Conservation (phyloP, 2,113 vertebrate genomes). For the Oncorhynchus masou region DNA sequence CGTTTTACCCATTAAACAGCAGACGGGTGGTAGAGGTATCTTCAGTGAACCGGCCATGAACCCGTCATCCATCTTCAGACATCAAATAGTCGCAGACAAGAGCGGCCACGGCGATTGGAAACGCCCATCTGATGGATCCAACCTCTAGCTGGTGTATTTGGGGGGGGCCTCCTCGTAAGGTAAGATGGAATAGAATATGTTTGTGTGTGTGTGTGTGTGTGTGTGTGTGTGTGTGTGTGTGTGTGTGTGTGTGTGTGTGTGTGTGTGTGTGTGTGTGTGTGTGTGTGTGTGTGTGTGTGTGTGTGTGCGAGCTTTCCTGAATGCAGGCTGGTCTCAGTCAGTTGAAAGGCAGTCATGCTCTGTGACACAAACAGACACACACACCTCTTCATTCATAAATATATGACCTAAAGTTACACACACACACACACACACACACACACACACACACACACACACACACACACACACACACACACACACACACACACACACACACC, state of each 20-base stretch:
- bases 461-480: constrained; percentile 2
- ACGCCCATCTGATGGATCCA: constrained; percentile 49
- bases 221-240: not conserved
- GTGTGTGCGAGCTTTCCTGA: not conserved
- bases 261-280: constrained; percentile 16
- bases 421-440: not conserved
- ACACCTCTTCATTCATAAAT: not conserved
- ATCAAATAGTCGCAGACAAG: constrained; percentile 58
- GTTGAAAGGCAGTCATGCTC: not conserved
- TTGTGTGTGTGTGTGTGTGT: not conserved
- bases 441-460: too few relatives aligned
- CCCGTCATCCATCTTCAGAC: constrained; percentile 64
- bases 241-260: constrained; percentile 13
- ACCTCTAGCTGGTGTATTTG: constrained; percentile 3
- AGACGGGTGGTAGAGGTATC: constrained; percentile 10
- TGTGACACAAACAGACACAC: not conserved
- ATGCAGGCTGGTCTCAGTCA: not conserved
- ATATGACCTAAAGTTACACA: not conserved
- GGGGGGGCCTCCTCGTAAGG: not conserved
- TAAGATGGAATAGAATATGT: not conserved
- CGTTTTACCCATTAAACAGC: too few relatives aligned
- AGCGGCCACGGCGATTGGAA: constrained; percentile 50
- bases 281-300: not conserved
- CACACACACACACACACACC: constrained; percentile 16
- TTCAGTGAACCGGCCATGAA: constrained; percentile 49